A percentile compares a stretch with the other conserved stretches of the same genome.
phyloP scores from a whole-genome alignment of 2,797 vertebrate genomes.

The Premnoplex brunnescens region DNA sequence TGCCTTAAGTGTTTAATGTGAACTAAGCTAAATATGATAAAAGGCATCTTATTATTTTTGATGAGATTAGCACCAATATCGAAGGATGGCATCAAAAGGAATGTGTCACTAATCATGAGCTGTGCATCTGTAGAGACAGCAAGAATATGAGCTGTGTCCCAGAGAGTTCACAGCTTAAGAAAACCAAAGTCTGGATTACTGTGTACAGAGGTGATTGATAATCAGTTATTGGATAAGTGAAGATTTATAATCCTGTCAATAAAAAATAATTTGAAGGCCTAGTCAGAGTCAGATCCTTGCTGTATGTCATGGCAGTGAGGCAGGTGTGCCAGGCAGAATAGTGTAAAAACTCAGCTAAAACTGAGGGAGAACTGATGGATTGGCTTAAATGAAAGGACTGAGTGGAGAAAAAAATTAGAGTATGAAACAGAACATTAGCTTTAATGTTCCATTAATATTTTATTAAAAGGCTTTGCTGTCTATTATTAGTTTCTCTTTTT shows the following conservation, averaged over 20 bases:
- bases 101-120: background rate
- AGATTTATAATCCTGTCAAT: background rate
- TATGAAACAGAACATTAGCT: background rate
- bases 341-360: background rate
- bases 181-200: background rate
- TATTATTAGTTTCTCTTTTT: background rate
- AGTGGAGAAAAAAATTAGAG: background rate
- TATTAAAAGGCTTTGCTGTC: background rate
- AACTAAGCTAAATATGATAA: background rate
- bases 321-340: background rate
- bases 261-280: background rate
- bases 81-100: background rate
- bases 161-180: background rate
- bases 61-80: background rate
- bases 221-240: background rate
- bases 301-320: background rate
- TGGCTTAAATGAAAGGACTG: background rate
- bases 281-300: background rate
- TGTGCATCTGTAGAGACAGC: background rate
- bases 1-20: background rate
- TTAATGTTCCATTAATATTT: background rate
- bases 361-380: background rate
- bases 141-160: background rate
- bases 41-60: background rate
- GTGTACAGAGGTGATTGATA: background rate